Evolutionary conservation across 2,888 invertebrate genomes (phyloP), one percentile per base, ranked within the genome.

Genomic region (Polymixis lichenea): DNA sequence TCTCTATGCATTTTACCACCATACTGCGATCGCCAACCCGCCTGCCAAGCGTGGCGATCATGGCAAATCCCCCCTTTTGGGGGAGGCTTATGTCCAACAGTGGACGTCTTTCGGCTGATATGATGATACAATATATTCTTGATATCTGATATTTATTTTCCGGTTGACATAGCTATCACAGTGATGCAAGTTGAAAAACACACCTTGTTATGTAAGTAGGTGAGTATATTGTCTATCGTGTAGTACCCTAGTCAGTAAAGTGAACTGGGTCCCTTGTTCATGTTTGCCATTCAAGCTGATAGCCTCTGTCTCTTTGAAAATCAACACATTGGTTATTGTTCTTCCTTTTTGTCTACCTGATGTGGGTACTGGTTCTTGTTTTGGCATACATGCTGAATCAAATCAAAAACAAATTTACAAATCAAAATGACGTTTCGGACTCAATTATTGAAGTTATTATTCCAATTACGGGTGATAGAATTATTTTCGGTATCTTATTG

Each of bases 251-350:
- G 76, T 22, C 58, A 28, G 28, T 65, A 60, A 58, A 38, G n/a
- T 19, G 65, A 78, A 75, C 46, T 80, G 38, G 78, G 80, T 65
- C 65, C 19, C n/a, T 38, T 60, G 56, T 46, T 19, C 46, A 19
- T 71, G 60, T 79, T 71, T 78, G 71, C 72, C 15, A 2, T 60
- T 53, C 53, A 1, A 78, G 60, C 46, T 53, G 32, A 69, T 78
- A 25, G 43, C 32, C 32, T 28, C 22, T 51, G n/a, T 53, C 51
- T 53, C 53, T 67, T 77, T 76, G 78, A 72, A 77, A 61, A 79
- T 77, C 72, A 72, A 72, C 61, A 79, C 72, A 49, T 55, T n/a
- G 71, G 72, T 38, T 61, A 61, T 77, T 79, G 72, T 62, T 55
- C 15, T n/a, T 7, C 19, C 19, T 77, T n/a, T 43, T n/a, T 32